Evolutionary conservation across 2,888 invertebrate genomes (phyloP), one percentile per base, ranked within the genome.

Genomic region (Hoplodrina blanda): DNA sequence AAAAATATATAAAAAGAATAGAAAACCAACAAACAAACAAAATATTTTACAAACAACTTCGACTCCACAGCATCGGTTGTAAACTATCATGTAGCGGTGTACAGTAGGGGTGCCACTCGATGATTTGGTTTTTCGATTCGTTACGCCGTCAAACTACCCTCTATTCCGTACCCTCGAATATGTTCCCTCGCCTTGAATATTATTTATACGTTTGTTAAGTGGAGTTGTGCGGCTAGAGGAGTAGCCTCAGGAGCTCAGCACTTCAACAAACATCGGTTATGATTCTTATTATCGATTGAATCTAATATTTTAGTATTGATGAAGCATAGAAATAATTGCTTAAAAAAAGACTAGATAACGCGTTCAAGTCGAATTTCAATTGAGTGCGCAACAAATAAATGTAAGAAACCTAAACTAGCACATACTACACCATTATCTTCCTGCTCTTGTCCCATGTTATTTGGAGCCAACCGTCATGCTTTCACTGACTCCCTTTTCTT

Each of bases 171-270:
- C 95, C 95, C 95, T 94, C 92, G 92, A 95, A 94, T 94, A 93
- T 94, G 94, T 94, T 94, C 95, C 95, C 95, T 94, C 93, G 93
- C 92, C 94, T 94, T 93, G 94, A 95, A 94, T 96, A 95, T 96
- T 96, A 96, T 96, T 96, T 96, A 96, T 96, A 95, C 94, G 95
- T 94, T 93, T 94, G 96, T 95, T 96, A 95, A 96, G 96, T 96
- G 95, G 94, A 95, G 93, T 93, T 94, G 92, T 91, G 91, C 91
- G 90, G 79, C 84, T 89, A 90, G 92, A 93, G 93, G 94, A 95
- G 95, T 95, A 89, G 93, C 94, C 91, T 89, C 88, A 86, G 88
- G 90, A 92, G 94, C 94, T 95, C 93, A 94, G 95, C 93, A 94
- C 95, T 95, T 95, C 93, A 94, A 92, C 95, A 95, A 95, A 95